phyloP scores from a whole-genome alignment of 1,140 invertebrate species.

The Spodoptera litura region DNA sequence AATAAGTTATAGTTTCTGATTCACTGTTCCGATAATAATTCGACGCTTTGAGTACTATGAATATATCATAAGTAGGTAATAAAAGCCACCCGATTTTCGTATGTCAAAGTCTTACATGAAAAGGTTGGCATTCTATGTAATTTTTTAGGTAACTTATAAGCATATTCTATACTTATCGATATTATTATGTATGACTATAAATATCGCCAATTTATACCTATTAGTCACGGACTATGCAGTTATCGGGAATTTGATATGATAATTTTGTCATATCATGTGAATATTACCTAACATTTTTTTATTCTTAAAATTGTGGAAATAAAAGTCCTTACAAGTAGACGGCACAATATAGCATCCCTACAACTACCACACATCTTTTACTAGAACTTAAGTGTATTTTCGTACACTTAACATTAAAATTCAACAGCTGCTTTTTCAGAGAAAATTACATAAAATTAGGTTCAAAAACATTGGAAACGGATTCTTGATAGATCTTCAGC shows the following conservation, averaged over 20 bases:
- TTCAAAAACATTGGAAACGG: conserved; percentile 9
- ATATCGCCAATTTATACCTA: neutral
- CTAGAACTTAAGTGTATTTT: no score
- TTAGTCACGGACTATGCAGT: neutral
- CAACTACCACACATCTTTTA: neutral
- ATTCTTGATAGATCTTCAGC: conserved; percentile 18
- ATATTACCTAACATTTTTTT: no score
- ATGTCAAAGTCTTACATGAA: neutral
- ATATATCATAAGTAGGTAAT: neutral
- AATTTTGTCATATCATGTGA: neutral
- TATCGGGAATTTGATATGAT: conserved; percentile 18
- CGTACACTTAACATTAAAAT: neutral
- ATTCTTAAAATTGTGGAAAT: no score
- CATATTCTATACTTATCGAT: conserved; percentile 8
- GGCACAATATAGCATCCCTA: no score
- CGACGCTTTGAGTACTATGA: neutral
- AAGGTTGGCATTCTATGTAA: neutral
- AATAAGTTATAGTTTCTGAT: neutral
- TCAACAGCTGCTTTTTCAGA: neutral
- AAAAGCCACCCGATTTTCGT: neutral
- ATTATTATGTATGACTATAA: neutral
- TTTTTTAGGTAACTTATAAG: conserved; percentile 8
- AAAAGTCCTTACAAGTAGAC: no score
- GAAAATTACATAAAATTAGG: conserved; percentile 3
- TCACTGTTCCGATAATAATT: neutral